Percentiles rank a stretch among this genome's conserved stretches.
Evolutionary conservation across 2,888 invertebrate species (phyloP).

Genomic region (Hipparchia sbordonii): DNA sequence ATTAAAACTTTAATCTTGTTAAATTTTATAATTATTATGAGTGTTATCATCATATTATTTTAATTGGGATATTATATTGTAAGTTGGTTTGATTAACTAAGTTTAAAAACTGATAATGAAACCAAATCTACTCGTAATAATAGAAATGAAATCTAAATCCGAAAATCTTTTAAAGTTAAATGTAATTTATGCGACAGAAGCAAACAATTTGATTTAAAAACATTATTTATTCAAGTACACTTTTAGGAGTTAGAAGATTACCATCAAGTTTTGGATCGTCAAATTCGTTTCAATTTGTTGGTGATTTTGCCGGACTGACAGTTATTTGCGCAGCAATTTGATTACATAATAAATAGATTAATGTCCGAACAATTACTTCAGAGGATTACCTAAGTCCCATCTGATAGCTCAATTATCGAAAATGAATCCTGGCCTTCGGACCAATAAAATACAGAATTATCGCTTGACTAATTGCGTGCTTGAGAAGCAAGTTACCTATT

Average conservation of each 20-base stretch:
- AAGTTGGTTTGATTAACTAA: too few species aligned
- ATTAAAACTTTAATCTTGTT: too few species aligned
- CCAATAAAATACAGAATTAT: too few species aligned
- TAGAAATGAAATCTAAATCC: not conserved
- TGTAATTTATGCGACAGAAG: not conserved
- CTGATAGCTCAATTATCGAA: too few species aligned
- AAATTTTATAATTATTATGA: too few species aligned
- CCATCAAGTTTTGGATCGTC: not conserved
- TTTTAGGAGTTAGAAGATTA: not conserved
- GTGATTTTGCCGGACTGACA: not conserved
- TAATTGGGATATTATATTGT: too few species aligned
- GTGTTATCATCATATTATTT: too few species aligned
- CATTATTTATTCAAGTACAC: not conserved
- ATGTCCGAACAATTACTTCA: not conserved
- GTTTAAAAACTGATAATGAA: too few species aligned
- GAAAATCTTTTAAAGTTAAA: not conserved
- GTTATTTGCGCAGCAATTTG: not conserved
- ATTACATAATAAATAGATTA: not conserved
- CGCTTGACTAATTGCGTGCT: too few species aligned
- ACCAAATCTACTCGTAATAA: not conserved
- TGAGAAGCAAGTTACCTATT: too few species aligned
- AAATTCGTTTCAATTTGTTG: not conserved
- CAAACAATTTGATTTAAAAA: not conserved
- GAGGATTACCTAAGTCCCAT: too few species aligned
- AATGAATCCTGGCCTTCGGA: too few species aligned